Conservation (phyloP, 2,113 vertebrate genomes). For the Hemichromis elongatus region DNA sequence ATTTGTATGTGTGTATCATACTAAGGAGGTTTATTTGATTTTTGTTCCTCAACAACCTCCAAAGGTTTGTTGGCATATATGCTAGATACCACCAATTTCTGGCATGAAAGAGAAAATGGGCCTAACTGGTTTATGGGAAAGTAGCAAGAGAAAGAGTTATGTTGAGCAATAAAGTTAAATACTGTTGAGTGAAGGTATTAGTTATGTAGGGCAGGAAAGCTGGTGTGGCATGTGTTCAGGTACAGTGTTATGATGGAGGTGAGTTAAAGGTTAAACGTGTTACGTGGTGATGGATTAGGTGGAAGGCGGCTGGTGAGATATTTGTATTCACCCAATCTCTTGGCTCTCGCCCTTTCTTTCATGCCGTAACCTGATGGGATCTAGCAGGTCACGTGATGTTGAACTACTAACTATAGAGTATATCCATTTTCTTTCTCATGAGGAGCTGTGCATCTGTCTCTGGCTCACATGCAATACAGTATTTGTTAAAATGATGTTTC, state of each 20-base stretch:
- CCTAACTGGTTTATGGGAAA: background rate
- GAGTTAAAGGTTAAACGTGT: background rate
- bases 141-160: background rate
- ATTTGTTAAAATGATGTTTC: constrained; percentile 13
- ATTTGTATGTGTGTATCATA: background rate
- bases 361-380: background rate
- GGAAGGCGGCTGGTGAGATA: background rate
- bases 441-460: constrained; percentile 16
- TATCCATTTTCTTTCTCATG: background rate
- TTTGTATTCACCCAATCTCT: background rate
- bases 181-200: background rate
- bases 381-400: background rate
- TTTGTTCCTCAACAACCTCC: background rate
- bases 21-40: background rate
- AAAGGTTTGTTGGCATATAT: background rate
- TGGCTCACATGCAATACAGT: background rate
- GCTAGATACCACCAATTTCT: background rate
- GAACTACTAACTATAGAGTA: background rate
- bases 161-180: background rate
- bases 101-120: background rate
- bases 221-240: background rate
- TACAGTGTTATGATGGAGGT: background rate
- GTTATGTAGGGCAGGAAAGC: background rate
- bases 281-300: background rate
- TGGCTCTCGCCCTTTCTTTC: background rate